Percentiles rank a stretch among this genome's conserved stretches.
Conservation (phyloP, 92 coral and sea anemone genomes). For the Phenganax stokvisi region DNA sequence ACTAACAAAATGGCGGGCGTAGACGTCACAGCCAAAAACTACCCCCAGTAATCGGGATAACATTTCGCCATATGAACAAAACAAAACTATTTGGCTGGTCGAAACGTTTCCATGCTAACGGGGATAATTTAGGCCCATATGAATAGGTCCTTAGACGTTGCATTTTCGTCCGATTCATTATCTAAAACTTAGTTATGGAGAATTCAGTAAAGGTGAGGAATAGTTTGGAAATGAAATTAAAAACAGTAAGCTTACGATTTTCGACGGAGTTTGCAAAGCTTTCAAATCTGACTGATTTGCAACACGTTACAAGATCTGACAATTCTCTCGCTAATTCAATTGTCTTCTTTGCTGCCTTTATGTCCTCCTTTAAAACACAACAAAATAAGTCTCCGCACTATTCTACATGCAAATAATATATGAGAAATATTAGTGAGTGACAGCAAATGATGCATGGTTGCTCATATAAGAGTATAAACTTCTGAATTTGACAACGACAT, state of each 20-base stretch:
- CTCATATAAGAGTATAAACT: no score
- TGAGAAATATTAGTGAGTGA: not conserved
- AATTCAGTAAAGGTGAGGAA: not conserved
- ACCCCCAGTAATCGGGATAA: not conserved
- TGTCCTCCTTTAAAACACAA: constrained; percentile 55
- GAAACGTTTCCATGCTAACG: no score
- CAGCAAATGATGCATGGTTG: no score
- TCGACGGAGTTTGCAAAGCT: constrained; percentile 80
- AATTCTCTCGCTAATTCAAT: constrained; percentile 79
- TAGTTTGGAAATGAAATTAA: not conserved
- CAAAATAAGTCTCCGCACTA: not conserved
- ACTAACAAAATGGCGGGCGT: no score
- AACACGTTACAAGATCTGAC: constrained; percentile 81
- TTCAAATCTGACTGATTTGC: constrained; percentile 93
- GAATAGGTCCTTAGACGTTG: not conserved
- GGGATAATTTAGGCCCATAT: no score
- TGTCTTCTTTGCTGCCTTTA: constrained; percentile 71
- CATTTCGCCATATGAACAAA: no score
- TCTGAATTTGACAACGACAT: no score
- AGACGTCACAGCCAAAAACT: no score
- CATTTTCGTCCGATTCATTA: no score
- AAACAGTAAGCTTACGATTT: constrained; percentile 63
- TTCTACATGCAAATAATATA: not conserved
- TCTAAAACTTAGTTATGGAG: not conserved
- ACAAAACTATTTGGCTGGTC: no score